These are phyloP conservation scores for Pseudotriccus pelzelni DNA, from an alignment of 2,797 vertebrate genomes.

Conservation along the genomic window DNA sequence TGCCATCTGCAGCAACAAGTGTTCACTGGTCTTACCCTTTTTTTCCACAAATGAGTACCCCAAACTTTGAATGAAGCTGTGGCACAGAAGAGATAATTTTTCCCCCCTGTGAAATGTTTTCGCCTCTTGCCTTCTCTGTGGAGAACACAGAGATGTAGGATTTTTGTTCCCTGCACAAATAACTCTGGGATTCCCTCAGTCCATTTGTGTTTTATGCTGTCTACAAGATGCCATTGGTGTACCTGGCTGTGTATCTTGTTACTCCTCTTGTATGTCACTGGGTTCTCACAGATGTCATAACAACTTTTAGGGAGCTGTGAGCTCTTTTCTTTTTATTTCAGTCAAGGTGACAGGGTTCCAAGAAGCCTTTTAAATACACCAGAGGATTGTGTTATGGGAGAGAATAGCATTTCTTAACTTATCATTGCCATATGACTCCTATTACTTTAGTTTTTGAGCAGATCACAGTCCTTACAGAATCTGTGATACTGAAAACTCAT, in stretches of 20 bases:
- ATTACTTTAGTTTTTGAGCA: background rate
- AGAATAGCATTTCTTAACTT: background rate
- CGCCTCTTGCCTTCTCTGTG: background rate
- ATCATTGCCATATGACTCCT: background rate
- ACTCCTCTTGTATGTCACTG: background rate
- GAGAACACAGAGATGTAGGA: background rate
- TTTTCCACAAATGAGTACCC: background rate
- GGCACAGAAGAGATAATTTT: background rate
- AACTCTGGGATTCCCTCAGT: background rate
- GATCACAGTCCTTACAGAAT: background rate
- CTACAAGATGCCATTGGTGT: background rate
- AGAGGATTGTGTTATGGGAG: background rate
- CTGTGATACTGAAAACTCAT: background rate
- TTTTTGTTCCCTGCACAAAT: background rate
- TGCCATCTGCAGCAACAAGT: background rate
- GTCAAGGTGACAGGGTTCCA: background rate
- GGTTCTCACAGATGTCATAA: background rate
- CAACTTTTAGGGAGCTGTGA: background rate
- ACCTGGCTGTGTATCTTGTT: background rate
- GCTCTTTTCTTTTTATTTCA: background rate
- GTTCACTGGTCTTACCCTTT: background rate
- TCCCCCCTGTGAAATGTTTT: accelerated
- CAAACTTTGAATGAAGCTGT: background rate
- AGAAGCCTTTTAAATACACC: background rate
- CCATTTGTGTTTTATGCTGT: background rate